Evolutionary conservation across 2,797 vertebrate genomes (phyloP), one percentile per base, ranked within the genome.

Genomic region (Lepus townsendii): DNA sequence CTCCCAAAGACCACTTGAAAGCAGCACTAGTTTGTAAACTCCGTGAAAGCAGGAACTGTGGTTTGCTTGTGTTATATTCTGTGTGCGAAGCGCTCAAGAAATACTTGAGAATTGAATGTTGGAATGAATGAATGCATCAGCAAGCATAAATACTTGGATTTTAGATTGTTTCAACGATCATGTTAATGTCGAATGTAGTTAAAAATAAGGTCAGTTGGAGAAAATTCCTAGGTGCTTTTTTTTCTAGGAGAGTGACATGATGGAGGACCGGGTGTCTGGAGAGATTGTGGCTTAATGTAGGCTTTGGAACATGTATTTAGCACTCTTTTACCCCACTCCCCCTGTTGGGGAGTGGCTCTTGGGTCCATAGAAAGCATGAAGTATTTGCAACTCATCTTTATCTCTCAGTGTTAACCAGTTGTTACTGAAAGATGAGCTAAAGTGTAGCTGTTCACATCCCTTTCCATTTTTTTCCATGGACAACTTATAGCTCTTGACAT

Each of bases 41-140:
- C 27, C 24, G 2, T 63, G 19, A 50, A 84, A 65, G 52, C 77
- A 76, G 66, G 19, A 82, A 9, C 69, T 60, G 20, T 65, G 7
- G 32, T 95, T 94, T 75, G 60, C 60, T 83, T 57, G 30, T 47
- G 30, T 79, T 90, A 13, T 57, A 20, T 32, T 38, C 42, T 90
- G 1, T 32, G 20, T 47, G 32, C 5, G 69, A 32, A 71, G 30
- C 35, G 20, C 75, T 87, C 50, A 69, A 14, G 82, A 86, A 68
- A 8, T 71, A 52, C 9, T 83, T 73, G 52, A 63, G 69, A 52
- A 5, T 32, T 19, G 52, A 57, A 10, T 80, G 22, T 60, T 71
- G 7, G 26, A 42, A 32, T 68, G 54, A 68, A 24, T 60, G 32
- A 91, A 42, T n/a, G 12, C 30, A 71, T 87, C 71, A 78, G 11